Evolutionary conservation across 2,888 invertebrate species (phyloP).

Genomic region (Spilarctia lutea): DNA sequence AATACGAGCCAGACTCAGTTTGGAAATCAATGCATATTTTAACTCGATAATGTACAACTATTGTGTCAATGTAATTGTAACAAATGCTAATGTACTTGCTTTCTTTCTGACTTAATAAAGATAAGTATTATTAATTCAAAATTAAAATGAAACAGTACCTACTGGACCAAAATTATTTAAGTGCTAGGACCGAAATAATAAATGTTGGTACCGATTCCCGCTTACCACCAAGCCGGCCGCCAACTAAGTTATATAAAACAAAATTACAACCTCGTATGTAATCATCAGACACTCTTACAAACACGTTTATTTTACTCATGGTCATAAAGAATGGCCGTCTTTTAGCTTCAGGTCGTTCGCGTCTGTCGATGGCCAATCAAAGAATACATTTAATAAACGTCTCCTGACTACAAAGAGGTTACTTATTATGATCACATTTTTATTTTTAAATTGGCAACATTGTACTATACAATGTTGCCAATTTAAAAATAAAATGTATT

Average conservation of each 20-base stretch:
- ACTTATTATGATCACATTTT: no score
- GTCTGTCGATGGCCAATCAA: slow-evolving; percentile 3
- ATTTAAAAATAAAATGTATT: not conserved
- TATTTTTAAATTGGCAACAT: no score
- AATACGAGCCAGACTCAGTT: no score
- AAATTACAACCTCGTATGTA: not conserved
- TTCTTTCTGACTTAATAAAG: no score
- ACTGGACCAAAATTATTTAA: no score
- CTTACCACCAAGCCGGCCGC: not conserved
- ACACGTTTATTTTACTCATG: not conserved
- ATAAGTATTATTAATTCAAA: no score
- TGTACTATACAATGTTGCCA: not conserved
- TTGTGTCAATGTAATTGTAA: no score
- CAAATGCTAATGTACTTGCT: no score
- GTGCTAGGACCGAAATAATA: no score
- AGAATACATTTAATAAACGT: not conserved
- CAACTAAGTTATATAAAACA: not conserved
- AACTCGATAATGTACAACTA: no score
- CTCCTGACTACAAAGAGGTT: not conserved
- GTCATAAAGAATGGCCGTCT: not conserved
- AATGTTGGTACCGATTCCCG: not conserved
- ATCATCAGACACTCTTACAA: slow-evolving; percentile 6
- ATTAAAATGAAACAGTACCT: no score
- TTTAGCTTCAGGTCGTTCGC: not conserved
- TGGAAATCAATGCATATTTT: no score